Base-by-base conservation (phyloP, 37 sponge, comb jelly and placozoan species). In the Geodia barretti region DNA sequence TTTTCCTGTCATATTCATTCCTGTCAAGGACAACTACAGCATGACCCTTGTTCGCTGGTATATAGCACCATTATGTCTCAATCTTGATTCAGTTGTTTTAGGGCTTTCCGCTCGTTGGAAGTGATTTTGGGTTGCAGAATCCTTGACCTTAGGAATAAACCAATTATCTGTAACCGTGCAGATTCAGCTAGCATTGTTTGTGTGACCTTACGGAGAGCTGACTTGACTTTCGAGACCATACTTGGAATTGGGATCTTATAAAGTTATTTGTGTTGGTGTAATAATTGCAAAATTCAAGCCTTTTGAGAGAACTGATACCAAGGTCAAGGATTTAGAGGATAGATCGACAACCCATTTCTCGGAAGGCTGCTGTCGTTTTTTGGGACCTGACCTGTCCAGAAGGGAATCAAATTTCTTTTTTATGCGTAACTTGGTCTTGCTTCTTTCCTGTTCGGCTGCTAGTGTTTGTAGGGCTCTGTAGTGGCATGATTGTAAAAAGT, bases 351-450 rank as follows among this genome's bases (percentile, higher is more conserved):
- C 39, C 77, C 77, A 76, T 61, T 64, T 9, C 35, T 62, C 24
- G 11, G 34, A 38, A 2, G 19, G 35, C 24, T 37, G 4, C 5
- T 8, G 77, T 4, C 42, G 31, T 8, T 31, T 3, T 4, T 23
- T 7, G 8, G 24, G 4, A 33, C 21, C 14, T 38, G 32, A 19
- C 30, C 23, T 9, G 7, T 23, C 4, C 5, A 61, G 36, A 35
- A 76, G 28, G 39, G 64, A 17, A 32, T 76, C 77, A 76, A 76
- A 76, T 32, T 76, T 76, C 64, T n/a, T 64, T 76, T 76, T n/a
- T 76, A 64, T 62, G 21, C 33, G 70, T 9, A 21, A 34, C 30
- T 4, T 70, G 37, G 20, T 3, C 5, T 14, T 34, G 70, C 70
- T 70, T 4, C 7, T 70, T 11, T 4, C 20, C n/a, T n/a, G n/a